Conservation (phyloP, 1,140 invertebrate species). For the Lineus longissimus region DNA sequence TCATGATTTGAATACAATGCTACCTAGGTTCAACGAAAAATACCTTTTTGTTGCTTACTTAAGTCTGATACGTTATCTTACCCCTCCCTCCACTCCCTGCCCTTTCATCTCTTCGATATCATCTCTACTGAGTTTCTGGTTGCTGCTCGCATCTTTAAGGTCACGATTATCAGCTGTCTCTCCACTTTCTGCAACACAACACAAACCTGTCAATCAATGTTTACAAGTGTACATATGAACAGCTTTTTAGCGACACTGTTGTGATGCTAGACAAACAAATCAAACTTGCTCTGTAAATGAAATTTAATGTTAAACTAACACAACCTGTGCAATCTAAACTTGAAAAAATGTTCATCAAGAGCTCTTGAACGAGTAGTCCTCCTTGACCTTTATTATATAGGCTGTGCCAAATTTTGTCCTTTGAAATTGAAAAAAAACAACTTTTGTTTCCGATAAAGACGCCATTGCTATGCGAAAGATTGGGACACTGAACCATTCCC, state of each 20-base stretch:
- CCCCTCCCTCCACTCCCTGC: slow-evolving; percentile 66
- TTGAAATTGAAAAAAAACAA: too few species aligned
- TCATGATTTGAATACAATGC: too few species aligned
- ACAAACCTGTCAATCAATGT: background rate
- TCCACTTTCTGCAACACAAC: slow-evolving; percentile 52
- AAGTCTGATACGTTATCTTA: slow-evolving; percentile 14
- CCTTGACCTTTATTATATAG: too few species aligned
- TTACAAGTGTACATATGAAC: too few species aligned
- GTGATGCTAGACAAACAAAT: background rate
- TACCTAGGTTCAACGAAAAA: too few species aligned
- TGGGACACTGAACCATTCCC: too few species aligned
- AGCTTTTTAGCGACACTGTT: slow-evolving; percentile 6
- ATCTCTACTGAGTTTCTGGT: slow-evolving; percentile 77
- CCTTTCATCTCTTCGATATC: slow-evolving; percentile 76
- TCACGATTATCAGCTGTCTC: slow-evolving; percentile 71
- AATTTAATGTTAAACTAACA: background rate
- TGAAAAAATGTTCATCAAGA: background rate
- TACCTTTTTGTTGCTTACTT: too few species aligned
- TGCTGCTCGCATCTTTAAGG: slow-evolving; percentile 77
- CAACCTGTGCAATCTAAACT: background rate
- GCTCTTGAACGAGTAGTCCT: background rate
- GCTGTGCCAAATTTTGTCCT: too few species aligned
- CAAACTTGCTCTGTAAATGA: background rate
- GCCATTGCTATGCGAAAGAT: too few species aligned
- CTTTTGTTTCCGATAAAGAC: too few species aligned